A percentile compares a stretch with the other conserved stretches of the same genome.
phyloP scores from a whole-genome alignment of 2,113 vertebrate species.

The Elachura formosa region DNA sequence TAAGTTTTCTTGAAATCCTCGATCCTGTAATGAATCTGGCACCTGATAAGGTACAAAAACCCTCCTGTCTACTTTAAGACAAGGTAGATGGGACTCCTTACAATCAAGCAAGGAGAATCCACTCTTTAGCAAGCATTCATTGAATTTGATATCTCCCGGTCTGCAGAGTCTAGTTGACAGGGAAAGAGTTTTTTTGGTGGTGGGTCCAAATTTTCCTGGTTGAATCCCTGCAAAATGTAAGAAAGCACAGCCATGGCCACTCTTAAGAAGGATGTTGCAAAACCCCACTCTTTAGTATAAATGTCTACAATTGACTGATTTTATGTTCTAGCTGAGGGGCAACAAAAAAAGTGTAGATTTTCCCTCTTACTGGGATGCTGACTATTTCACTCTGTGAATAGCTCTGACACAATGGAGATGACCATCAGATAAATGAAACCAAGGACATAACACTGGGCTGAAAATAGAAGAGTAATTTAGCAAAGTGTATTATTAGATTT shows the following conservation, averaged over 20 bases:
- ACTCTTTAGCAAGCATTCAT: neutral
- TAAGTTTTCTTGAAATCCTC: neutral
- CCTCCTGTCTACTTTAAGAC: neutral
- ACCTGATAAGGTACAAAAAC: neutral
- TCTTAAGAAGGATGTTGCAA: neutral
- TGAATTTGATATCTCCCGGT: neutral
- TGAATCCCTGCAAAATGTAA: neutral
- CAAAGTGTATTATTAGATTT: neutral
- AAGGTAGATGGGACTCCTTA: neutral
- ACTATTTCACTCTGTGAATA: neutral
- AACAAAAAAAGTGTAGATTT: neutral
- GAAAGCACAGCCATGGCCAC: neutral
- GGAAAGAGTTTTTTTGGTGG: neutral
- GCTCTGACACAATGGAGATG: neutral
- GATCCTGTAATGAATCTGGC: neutral
- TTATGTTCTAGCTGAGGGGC: neutral
- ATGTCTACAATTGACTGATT: neutral
- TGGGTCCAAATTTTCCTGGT: neutral
- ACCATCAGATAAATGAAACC: neutral
- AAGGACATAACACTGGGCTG: neutral
- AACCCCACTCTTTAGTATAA: neutral
- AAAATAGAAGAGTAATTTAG: neutral
- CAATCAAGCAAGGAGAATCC: neutral
- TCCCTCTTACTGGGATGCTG: neutral
- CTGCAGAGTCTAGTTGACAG: neutral